phyloP scores from a whole-genome alignment of 2,113 vertebrate species.

The Halcyon senegalensis region DNA sequence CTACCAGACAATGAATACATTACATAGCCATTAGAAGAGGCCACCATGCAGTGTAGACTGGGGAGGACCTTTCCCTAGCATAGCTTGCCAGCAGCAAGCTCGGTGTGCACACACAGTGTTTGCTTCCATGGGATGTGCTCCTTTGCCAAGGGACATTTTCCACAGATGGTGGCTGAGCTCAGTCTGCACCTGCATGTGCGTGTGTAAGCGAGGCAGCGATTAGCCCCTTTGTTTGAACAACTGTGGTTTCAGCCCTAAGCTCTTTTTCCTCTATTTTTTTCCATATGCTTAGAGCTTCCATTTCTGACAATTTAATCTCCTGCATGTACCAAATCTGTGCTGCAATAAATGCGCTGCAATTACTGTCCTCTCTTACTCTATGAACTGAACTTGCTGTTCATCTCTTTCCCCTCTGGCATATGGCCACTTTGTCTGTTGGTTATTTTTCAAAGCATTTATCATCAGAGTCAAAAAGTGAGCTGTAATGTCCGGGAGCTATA shows the following conservation, averaged over 20 bases:
- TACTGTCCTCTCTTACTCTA: background rate
- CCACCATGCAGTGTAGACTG: accelerated
- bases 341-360: background rate
- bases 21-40: background rate
- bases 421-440: background rate
- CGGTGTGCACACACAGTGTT: accelerated
- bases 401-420: background rate
- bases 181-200: conserved; percentile 29
- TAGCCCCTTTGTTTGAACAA: conserved; percentile 36
- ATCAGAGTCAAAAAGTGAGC: background rate
- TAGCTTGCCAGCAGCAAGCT: background rate
- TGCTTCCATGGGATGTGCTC: accelerated
- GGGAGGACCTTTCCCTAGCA: background rate
- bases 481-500: background rate
- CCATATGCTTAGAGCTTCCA: background rate
- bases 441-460: background rate
- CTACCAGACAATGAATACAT: accelerated
- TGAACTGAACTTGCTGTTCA: background rate
- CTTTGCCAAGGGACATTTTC: conserved; percentile 13
- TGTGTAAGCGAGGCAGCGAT: background rate
- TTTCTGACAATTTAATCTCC: background rate
- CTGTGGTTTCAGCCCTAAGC: background rate
- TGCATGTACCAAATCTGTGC: background rate
- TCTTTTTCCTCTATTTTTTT: background rate
- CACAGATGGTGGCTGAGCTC: conserved; percentile 31